phyloP scores from a whole-genome alignment of 2,888 invertebrate genomes.

The Platycheirus albimanus region DNA sequence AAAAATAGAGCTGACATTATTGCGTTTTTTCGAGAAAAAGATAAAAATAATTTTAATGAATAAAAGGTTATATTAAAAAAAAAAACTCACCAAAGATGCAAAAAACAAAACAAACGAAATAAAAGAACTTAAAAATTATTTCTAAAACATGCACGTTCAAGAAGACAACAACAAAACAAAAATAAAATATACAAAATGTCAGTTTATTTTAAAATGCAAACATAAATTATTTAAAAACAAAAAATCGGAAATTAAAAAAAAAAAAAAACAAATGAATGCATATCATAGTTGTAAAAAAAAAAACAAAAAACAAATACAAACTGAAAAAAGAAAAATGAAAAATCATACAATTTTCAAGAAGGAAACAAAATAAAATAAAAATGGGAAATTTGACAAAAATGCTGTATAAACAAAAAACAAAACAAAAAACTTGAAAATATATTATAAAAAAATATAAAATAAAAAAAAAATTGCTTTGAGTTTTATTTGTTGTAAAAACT shows the following conservation, averaged over 20 bases:
- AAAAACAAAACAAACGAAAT: conserved; percentile 26
- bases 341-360: conserved; percentile 76
- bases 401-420: conserved; percentile 78
- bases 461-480: conserved; percentile 69
- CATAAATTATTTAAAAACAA: conserved; percentile 77
- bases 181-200: conserved; percentile 64
- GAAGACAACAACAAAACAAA: conserved; percentile 54
- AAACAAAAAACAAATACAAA: conserved; percentile 66
- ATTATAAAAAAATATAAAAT: conserved; percentile 77
- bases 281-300: conserved; percentile 91
- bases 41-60: conserved; percentile 28
- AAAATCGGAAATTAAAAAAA: conserved; percentile 75
- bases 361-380: conserved; percentile 61
- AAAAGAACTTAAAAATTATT: conserved; percentile 59
- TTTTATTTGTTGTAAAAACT: conserved; percentile 47
- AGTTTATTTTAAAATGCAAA: conserved; percentile 74
- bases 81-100: conserved; percentile 49
- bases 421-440: conserved; percentile 81
- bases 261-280: conserved; percentile 85
- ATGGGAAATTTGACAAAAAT: conserved; percentile 77
- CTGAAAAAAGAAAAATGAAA: conserved; percentile 65
- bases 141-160: conserved; percentile 71
- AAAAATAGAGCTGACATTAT: conserved; percentile 70
- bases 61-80: conserved; percentile 47
- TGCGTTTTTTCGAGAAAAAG: conserved; percentile 65